Evolutionary conservation across 2,888 invertebrate species (phyloP), one percentile per base, ranked within the genome.

Genomic region (Pardosa pseudoannulata): DNA sequence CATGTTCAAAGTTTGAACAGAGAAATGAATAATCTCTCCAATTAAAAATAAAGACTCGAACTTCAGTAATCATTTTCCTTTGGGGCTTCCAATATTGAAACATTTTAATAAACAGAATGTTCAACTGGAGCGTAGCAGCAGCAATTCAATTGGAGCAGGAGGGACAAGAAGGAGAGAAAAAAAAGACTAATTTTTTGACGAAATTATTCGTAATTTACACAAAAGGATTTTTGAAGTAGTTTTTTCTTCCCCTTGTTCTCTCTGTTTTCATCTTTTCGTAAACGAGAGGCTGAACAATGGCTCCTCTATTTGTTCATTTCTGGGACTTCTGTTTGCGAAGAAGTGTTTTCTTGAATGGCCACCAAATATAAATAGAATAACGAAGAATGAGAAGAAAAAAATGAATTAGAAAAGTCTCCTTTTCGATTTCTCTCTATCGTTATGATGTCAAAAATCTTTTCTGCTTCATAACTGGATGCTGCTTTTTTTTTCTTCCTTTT

Each of bases 151-250:
- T n/a, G 31, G 32, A 32, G 67, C 32, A 29, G 64, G 31, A 36
- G 36, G 16, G 16, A 46, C 1, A 31, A 70, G 19, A 31, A 23
- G n/a, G n/a, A n/a, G n/a, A n/a, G n/a, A 39, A 79, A 36, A 16
- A 71, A 79, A n/a, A 32, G 32, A 16, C 16, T 28, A 28, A 64
- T 36, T 13, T 73, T 62, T 73, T 39, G 75, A 71, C 41, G 65
- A 67, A 75, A 71, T 82, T 82, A 71, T 71, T 82, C 64, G 39
- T 82, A 81, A 81, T 81, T 81, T 62, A 67, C 62, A 81, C 81
- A 75, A 65, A 68, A 41, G 70, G 75, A 71, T 75, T 67, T 75
- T 75, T 62, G 36, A 36, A 36, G 36, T 36, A 9, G n/a, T 62
- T 73, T 62, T 56, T 28, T 31, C 32, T 28, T 5, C 19, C 64